phyloP scores from a whole-genome alignment of 2,113 vertebrate species.

The Onychostruthus taczanowskii region DNA sequence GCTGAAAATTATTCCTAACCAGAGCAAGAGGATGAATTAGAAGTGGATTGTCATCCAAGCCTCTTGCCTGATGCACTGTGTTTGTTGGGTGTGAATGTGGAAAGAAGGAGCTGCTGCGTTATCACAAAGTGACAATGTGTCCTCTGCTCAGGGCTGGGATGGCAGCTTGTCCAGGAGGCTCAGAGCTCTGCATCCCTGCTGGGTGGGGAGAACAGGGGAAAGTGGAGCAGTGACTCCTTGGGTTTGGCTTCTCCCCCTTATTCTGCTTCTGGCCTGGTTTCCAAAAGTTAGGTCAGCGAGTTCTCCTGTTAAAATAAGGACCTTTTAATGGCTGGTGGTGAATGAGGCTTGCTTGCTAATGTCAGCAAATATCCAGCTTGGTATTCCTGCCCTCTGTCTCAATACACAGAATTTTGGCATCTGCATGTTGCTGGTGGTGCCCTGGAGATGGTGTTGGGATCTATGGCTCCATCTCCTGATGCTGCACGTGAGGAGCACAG shows the following conservation, averaged over 20 bases:
- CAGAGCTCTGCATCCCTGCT: background rate
- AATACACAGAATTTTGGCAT: background rate
- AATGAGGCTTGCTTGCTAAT: background rate
- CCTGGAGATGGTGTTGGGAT: background rate
- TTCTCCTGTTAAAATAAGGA: background rate
- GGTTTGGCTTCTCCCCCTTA: background rate
- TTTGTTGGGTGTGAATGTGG: background rate
- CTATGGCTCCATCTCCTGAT: background rate
- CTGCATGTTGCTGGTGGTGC: background rate
- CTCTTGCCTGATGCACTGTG: accelerated
- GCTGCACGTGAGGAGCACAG: background rate
- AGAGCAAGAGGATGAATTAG: background rate
- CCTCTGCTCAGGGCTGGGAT: background rate
- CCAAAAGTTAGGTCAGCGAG: background rate
- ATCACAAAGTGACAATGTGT: background rate
- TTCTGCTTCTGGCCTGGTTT: background rate
- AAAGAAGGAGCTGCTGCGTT: background rate
- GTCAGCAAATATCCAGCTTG: background rate
- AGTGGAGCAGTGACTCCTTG: accelerated
- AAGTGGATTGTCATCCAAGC: background rate
- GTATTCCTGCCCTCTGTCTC: background rate
- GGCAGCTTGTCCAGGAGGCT: background rate
- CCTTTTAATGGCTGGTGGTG: background rate
- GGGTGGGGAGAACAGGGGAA: background rate
- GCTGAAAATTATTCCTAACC: background rate